Percentiles rank a stretch among this genome's conserved stretches.
These are phyloP conservation scores for Psittacula derbiana DNA, from an alignment of 2,797 vertebrate genomes.

Conservation along the genomic window DNA sequence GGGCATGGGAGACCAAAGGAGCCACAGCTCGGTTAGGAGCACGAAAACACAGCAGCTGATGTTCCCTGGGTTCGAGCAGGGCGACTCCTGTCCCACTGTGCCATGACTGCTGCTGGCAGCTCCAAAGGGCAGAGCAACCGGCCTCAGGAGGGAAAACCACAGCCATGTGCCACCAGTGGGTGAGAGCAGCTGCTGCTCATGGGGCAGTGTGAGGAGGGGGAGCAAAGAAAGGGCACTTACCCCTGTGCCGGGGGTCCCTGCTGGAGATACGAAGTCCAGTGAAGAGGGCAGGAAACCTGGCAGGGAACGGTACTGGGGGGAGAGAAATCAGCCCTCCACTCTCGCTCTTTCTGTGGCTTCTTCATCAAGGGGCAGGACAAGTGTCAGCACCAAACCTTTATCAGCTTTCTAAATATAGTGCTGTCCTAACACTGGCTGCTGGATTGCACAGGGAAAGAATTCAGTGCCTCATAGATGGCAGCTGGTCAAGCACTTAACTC, in stretches of 20 bases:
- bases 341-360: not conserved
- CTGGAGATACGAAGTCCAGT: not conserved
- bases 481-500: slow-evolving; percentile 68
- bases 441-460: slow-evolving; percentile 65
- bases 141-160: not conserved
- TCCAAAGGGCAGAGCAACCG: not conserved
- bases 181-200: not conserved
- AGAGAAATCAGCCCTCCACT: not conserved
- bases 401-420: slow-evolving; percentile 80
- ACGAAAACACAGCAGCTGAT: rapidly evolving
- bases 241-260: not conserved
- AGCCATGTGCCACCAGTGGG: not conserved
- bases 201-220: rapidly evolving
- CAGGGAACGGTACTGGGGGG: not conserved
- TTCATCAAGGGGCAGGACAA: slow-evolving; percentile 70
- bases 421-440: slow-evolving; percentile 64
- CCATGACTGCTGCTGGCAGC: not conserved
- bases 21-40: not conserved
- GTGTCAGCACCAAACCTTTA: slow-evolving; percentile 72
- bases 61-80: not conserved
- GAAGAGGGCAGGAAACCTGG: not conserved
- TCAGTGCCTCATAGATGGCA: slow-evolving; percentile 29
- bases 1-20: rapidly evolving
- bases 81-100: not conserved
- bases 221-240: slow-evolving; percentile 35